These are phyloP conservation scores for Morone chrysops DNA, from an alignment of 2,113 vertebrate species.

Conservation along the genomic window DNA sequence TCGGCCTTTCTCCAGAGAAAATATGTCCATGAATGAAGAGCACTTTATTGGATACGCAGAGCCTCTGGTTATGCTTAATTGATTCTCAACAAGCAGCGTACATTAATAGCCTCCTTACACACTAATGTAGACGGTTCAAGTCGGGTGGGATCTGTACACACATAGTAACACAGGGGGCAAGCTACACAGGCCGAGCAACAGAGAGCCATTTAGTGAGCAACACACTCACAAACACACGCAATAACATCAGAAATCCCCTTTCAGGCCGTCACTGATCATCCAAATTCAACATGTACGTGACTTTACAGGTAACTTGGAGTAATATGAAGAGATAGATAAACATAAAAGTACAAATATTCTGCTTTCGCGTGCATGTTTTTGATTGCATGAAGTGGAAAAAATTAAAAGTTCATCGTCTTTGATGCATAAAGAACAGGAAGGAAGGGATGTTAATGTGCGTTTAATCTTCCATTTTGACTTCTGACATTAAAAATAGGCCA, in stretches of 20 bases:
- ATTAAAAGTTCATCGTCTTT: not conserved
- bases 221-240: not conserved
- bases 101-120: constrained; percentile 8
- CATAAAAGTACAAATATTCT: not conserved
- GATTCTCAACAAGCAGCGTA: constrained; percentile 24
- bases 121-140: not conserved
- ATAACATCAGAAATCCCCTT: not conserved
- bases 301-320: not conserved
- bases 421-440: not conserved
- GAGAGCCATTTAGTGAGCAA: not conserved
- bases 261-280: not conserved
- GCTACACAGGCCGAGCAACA: not conserved
- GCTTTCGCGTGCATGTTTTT: not conserved
- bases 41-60: not conserved
- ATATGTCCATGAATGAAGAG: not conserved
- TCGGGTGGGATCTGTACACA: not conserved
- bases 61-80: constrained; percentile 25
- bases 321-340: not conserved
- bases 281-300: too few species aligned
- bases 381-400: not conserved
- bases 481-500: not conserved
- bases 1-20: not conserved
- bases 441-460: accelerated
- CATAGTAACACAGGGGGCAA: not conserved
- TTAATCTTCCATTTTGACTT: not conserved